Evolutionary conservation across 2,888 invertebrate species (phyloP).

Genomic region (Nymphalis urticae): DNA sequence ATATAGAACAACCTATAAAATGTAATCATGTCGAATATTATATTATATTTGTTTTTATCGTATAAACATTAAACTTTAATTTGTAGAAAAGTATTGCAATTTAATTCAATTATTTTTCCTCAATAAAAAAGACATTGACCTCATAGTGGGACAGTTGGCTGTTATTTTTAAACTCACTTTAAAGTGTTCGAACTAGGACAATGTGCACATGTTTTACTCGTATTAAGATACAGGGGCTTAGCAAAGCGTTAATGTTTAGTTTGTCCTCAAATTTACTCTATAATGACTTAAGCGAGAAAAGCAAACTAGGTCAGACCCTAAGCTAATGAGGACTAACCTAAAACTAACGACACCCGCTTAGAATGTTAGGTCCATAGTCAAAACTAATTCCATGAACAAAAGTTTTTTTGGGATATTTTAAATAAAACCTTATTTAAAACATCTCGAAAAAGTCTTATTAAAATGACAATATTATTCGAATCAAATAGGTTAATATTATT

Average conservation of each 20-base stretch:
- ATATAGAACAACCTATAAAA: conserved; percentile 2
- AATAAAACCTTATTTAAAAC: background rate
- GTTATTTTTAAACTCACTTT: conserved; percentile 19
- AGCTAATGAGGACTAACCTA: conserved; percentile 32
- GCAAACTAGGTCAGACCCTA: conserved; percentile 36
- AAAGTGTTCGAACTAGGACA: conserved; percentile 22
- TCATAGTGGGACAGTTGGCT: conserved; percentile 18
- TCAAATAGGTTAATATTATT: too few species aligned
- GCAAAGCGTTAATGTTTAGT: conserved; percentile 35
- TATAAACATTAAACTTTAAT: background rate
- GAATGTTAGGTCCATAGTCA: background rate
- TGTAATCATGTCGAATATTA: background rate
- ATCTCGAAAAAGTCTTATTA: too few species aligned
- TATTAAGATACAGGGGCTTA: conserved; percentile 10
- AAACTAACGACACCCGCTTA: conserved; percentile 2
- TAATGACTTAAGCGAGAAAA: conserved; percentile 36
- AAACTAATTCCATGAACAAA: background rate
- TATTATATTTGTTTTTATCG: conserved; percentile 1
- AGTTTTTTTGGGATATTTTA: background rate
- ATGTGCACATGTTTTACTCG: conserved; percentile 3
- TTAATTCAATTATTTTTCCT: conserved; percentile 24
- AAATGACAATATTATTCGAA: too few species aligned
- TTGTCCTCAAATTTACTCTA: conserved; percentile 36
- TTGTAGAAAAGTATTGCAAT: conserved; percentile 16
- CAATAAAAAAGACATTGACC: conserved; percentile 35